Percentiles rank a stretch among this genome's conserved stretches.
phyloP scores from a whole-genome alignment of 2,888 invertebrate species.

The Drosophila infuscata region DNA sequence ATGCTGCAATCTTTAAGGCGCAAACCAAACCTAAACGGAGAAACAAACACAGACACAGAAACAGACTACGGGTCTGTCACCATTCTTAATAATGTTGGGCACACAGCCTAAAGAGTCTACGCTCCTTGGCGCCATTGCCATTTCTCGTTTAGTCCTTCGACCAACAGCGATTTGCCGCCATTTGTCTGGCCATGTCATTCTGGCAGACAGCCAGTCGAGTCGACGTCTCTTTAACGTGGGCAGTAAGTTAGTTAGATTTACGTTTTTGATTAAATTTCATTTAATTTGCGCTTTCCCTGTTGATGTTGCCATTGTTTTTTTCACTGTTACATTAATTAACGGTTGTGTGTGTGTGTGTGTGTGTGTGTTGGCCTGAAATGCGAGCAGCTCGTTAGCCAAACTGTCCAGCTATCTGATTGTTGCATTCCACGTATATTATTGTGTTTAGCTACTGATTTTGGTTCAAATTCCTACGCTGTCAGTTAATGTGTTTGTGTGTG shows the following conservation, averaged over 20 bases:
- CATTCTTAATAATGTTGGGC: constrained; percentile 33
- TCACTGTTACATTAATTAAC: constrained; percentile 63
- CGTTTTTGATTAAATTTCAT: constrained; percentile 77
- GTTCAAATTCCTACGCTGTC: constrained; percentile 13
- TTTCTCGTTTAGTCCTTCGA: constrained; percentile 6
- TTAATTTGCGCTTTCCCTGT: constrained; percentile 63
- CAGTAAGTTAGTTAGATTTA: constrained; percentile 70
- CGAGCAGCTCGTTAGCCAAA: constrained; percentile 59
- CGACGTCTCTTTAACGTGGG: constrained; percentile 27
- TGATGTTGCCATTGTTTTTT: constrained; percentile 29
- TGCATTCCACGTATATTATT: constrained; percentile 32
- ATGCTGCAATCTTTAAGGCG: constrained; percentile 53
- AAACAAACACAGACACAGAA: constrained; percentile 6
- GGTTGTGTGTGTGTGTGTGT: constrained; percentile 10
- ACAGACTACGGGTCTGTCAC: constrained; percentile 6
- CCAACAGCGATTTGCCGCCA: constrained; percentile 35
- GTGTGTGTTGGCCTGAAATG: constrained; percentile 42
- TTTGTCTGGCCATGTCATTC: constrained; percentile 53
- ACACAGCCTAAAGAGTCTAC: constrained; percentile 28
- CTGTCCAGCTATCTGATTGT: constrained; percentile 35
- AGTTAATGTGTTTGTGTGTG: constrained; percentile 2
- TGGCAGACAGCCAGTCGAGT: constrained; percentile 55
- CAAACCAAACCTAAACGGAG: constrained; percentile 49
- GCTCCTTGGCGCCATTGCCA: constrained; percentile 38
- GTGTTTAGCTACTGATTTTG: constrained; percentile 21